These are phyloP conservation scores for Molorchus minor DNA, from an alignment of 2,888 invertebrate species.

Conservation along the genomic window DNA sequence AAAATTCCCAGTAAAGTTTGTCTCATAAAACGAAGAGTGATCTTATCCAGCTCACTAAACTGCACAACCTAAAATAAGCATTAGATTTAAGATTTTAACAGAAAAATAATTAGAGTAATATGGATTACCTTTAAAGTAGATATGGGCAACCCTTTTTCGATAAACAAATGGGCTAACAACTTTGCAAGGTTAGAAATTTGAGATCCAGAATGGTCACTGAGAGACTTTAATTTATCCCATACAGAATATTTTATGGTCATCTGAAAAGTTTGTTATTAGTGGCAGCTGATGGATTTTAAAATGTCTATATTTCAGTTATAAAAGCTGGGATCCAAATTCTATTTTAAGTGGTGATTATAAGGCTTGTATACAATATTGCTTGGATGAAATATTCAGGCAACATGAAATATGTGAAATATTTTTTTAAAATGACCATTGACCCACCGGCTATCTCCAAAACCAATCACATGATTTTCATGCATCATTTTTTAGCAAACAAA, in stretches of 20 bases:
- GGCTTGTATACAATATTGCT: no score
- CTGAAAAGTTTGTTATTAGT: no score
- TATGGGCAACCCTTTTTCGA: conserved; percentile 79
- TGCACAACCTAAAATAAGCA: conserved; percentile 73
- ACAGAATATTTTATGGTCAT: conserved; percentile 86
- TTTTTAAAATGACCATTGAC: no score
- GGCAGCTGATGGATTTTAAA: no score
- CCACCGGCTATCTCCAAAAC: no score
- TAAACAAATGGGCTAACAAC: conserved; percentile 81
- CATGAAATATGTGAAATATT: no score
- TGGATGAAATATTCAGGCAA: no score
- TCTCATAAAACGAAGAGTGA: conserved; percentile 80
- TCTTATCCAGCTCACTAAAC: conserved; percentile 85
- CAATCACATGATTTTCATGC: no score
- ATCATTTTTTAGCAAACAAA: no score
- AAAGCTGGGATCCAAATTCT: no score
- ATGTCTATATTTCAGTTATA: no score
- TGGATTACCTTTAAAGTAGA: conserved; percentile 82
- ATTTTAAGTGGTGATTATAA: no score
- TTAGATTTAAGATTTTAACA: not conserved
- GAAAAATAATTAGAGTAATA: not conserved
- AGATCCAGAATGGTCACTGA: conserved; percentile 70
- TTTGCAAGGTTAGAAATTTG: conserved; percentile 80
- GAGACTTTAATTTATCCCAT: conserved; percentile 91
- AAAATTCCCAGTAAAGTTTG: conserved; percentile 80